Evolutionary conservation across 1,140 invertebrate genomes (phyloP).

Genomic region (Atta cephalotes): DNA sequence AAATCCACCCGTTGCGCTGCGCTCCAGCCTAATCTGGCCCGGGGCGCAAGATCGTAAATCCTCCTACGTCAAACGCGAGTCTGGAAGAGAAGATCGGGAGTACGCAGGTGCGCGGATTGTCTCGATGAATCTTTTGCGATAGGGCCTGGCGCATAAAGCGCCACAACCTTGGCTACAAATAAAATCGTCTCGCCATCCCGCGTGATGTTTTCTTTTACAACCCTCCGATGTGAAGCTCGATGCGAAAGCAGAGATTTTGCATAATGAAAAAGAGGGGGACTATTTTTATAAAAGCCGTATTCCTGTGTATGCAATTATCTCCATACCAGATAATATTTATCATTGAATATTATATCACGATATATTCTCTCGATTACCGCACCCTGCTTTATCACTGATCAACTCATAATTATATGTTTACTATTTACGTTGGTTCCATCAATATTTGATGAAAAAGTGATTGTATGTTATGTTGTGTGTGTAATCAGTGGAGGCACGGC

Average conservation of each 20-base stretch:
- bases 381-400: slow-evolving; percentile 31
- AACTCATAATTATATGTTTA: slow-evolving; percentile 57
- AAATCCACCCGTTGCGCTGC: slow-evolving; percentile 61
- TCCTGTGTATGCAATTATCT: slow-evolving; percentile 16
- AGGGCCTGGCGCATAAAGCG: slow-evolving; percentile 71
- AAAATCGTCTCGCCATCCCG: slow-evolving; percentile 58
- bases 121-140: slow-evolving; percentile 75
- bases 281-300: slow-evolving; percentile 2
- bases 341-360: slow-evolving; percentile 22
- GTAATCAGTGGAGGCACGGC: slow-evolving; percentile 3
- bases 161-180: slow-evolving; percentile 65
- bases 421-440: slow-evolving; percentile 48
- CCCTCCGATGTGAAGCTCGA: not conserved
- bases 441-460: slow-evolving; percentile 59
- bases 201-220: slow-evolving; percentile 55
- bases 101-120: slow-evolving; percentile 73
- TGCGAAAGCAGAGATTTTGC: not conserved
- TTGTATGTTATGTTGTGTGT: slow-evolving; percentile 2
- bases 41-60: slow-evolving; percentile 76
- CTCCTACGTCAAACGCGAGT: slow-evolving; percentile 71
- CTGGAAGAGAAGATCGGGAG: slow-evolving; percentile 65
- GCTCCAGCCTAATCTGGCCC: slow-evolving; percentile 72
- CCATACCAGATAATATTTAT: slow-evolving; percentile 19
- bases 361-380: slow-evolving; percentile 22
- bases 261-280: slow-evolving; percentile 13